phyloP scores from a whole-genome alignment of 2,113 vertebrate species.

The Datnioides undecimradiatus region DNA sequence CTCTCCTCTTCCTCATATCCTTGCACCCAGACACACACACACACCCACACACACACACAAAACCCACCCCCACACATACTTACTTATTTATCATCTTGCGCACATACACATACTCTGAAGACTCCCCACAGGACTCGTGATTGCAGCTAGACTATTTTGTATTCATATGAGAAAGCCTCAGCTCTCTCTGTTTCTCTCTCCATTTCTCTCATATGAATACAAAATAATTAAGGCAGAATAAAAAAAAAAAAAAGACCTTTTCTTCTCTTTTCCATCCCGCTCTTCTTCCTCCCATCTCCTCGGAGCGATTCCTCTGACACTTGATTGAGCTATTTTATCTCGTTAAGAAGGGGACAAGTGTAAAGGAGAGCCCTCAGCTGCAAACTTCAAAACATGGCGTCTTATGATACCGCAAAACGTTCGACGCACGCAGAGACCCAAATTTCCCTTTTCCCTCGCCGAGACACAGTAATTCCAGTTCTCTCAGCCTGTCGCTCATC shows the following conservation, averaged over 20 bases:
- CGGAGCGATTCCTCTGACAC: conserved; percentile 59
- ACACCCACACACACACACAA: background rate
- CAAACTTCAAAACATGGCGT: conserved; percentile 63
- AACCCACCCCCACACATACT: conserved; percentile 11
- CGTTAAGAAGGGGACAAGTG: conserved; percentile 62
- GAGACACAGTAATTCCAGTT: conserved; percentile 14
- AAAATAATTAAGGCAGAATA: conserved; percentile 67
- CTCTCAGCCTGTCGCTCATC: conserved; percentile 31
- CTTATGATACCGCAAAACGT: conserved; percentile 38
- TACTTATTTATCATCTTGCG: conserved; percentile 64
- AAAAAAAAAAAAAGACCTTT: conserved; percentile 69
- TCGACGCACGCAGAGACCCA: conserved; percentile 16
- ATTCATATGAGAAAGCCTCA: conserved; percentile 66
- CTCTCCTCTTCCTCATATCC: background rate
- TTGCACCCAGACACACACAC: conserved; percentile 42
- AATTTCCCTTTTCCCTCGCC: conserved; percentile 20
- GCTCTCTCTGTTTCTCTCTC: conserved; percentile 54
- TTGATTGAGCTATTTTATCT: conserved; percentile 72
- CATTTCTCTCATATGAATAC: conserved; percentile 75
- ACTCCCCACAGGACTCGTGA: conserved; percentile 67
- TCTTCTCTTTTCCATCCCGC: conserved; percentile 42
- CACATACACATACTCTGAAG: conserved; percentile 56
- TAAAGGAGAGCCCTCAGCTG: conserved; percentile 54
- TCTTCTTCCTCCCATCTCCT: conserved; percentile 43
- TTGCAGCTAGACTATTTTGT: conserved; percentile 73